phyloP scores from a whole-genome alignment of 2,113 vertebrate genomes.

The Salvelinus namaycush region DNA sequence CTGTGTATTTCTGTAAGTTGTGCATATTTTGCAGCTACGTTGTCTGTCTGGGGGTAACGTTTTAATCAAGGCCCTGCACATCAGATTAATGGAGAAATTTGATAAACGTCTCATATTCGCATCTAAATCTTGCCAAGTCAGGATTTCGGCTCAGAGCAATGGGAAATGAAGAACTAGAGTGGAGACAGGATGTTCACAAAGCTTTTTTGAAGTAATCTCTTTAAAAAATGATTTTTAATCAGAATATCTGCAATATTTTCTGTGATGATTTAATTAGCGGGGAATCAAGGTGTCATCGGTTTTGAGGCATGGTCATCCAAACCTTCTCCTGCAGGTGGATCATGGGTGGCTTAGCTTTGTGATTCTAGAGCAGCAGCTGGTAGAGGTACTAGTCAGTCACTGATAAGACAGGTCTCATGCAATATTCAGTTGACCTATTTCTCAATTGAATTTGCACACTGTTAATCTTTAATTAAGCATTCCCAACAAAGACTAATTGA shows the following conservation, averaged over 20 bases:
- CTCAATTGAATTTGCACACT: slow-evolving; percentile 54
- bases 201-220: slow-evolving; percentile 65
- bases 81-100: slow-evolving; percentile 72
- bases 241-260: slow-evolving; percentile 65
- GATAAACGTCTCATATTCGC: slow-evolving; percentile 62
- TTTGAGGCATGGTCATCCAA: slow-evolving; percentile 49
- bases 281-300: slow-evolving; percentile 69
- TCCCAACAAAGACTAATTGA: slow-evolving; percentile 67
- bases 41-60: slow-evolving; percentile 52
- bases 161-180: slow-evolving; percentile 66
- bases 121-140: slow-evolving; percentile 64
- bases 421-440: slow-evolving; percentile 66
- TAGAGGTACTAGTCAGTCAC: slow-evolving; percentile 52
- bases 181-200: slow-evolving; percentile 45
- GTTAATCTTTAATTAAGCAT: slow-evolving; percentile 71
- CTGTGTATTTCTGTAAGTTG: slow-evolving; percentile 48
- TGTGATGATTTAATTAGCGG: slow-evolving; percentile 70
- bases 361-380: slow-evolving; percentile 35
- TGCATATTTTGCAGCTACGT: slow-evolving; percentile 57
- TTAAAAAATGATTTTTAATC: slow-evolving; percentile 71
- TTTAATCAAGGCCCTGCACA: slow-evolving; percentile 64
- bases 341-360: slow-evolving; percentile 18
- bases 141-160: slow-evolving; percentile 53
- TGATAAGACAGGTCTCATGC: slow-evolving; percentile 61
- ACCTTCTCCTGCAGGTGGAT: slow-evolving; percentile 37